These are phyloP conservation scores for Calameuta idolon DNA, from an alignment of 2,888 invertebrate species.

Conservation along the genomic window DNA sequence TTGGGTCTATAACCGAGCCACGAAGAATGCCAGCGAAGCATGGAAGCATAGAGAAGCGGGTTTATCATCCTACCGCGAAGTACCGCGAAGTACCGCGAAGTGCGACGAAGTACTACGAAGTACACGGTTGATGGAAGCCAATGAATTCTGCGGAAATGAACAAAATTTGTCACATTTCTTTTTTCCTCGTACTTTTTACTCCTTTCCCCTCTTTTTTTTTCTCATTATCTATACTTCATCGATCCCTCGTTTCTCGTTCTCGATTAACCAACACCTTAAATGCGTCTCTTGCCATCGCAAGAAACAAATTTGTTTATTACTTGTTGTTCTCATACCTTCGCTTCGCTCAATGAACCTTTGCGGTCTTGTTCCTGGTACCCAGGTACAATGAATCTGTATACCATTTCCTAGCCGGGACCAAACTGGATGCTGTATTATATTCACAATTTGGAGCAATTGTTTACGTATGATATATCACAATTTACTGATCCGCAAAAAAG, in stretches of 20 bases:
- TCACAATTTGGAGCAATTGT: background rate
- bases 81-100: conserved; percentile 23
- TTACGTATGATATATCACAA: background rate
- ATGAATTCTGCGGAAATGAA: conserved; percentile 8
- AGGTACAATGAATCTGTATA: background rate
- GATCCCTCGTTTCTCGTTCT: background rate
- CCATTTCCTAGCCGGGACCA: background rate
- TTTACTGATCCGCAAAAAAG: background rate
- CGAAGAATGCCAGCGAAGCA: conserved; percentile 43
- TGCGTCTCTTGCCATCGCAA: background rate
- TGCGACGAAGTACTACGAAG: conserved; percentile 24
- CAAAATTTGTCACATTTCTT: background rate
- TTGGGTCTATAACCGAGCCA: conserved; percentile 47
- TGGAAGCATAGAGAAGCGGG: conserved; percentile 34
- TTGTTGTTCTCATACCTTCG: background rate
- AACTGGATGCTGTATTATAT: background rate
- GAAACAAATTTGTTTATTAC: background rate
- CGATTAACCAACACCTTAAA: background rate
- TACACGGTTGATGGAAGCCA: conserved; percentile 5
- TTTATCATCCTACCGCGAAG: conserved; percentile 33
- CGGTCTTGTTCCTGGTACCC: background rate
- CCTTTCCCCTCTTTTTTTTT: background rate
- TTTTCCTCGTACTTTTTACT: background rate
- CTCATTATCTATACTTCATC: background rate
- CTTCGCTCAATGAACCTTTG: background rate